phyloP scores from a whole-genome alignment of 92 coral and sea anemone genomes.

The Epizoanthus rinbou region DNA sequence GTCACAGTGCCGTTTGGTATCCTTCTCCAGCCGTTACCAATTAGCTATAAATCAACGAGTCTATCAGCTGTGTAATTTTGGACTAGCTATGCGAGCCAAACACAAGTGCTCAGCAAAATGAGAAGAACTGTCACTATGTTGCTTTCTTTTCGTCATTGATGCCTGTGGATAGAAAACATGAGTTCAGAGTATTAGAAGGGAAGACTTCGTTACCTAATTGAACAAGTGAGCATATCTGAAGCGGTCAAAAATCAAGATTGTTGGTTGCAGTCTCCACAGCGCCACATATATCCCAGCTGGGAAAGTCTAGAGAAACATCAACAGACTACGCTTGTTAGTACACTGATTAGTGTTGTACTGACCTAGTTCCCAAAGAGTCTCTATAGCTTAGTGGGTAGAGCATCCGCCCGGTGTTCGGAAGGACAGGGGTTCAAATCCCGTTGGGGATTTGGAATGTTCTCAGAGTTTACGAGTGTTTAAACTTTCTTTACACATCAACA shows the following conservation, averaged over 20 bases:
- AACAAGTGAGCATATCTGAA: not conserved
- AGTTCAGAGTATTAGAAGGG: not conserved
- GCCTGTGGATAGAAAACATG: not conserved
- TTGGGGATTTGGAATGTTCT: no score
- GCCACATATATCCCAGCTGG: not conserved
- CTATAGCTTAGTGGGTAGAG: no score
- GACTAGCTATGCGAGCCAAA: not conserved
- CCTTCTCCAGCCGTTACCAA: not conserved
- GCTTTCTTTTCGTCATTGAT: slow-evolving; percentile 35
- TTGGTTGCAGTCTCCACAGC: not conserved
- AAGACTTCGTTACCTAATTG: not conserved
- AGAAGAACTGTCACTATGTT: slow-evolving; percentile 5
- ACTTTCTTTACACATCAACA: no score
- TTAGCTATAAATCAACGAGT: slow-evolving; percentile 32
- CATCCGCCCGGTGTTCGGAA: no score
- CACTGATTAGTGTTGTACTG: no score
- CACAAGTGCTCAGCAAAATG: not conserved
- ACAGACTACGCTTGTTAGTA: no score
- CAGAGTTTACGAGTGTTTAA: no score
- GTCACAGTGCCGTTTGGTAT: no score
- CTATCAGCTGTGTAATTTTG: not conserved
- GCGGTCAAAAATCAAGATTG: slow-evolving; percentile 15
- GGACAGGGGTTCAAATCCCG: no score
- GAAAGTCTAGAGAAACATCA: no score
- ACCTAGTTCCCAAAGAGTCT: no score